Base-by-base conservation (phyloP, 1,140 invertebrate species). In the Brachionus paranguensis region DNA sequence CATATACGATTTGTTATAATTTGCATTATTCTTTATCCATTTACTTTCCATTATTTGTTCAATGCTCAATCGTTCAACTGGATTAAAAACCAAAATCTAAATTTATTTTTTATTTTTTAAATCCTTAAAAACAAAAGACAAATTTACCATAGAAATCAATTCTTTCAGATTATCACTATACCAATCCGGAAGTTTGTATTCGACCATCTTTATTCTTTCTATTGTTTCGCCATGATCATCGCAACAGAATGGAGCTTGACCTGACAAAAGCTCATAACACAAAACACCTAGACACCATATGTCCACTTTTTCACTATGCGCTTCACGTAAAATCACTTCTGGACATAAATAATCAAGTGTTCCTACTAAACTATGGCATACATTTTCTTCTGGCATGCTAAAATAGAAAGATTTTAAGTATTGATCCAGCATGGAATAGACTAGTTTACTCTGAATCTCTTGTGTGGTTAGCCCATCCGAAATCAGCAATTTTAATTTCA, bases 241-340 rank as follows among this genome's bases (percentile, higher is more conserved):
- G 33, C n/a, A 7, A 12, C 27, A 14, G 17, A 98, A 98, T n/a
- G 96, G 96, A 14, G 96, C 94, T 76, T 93, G 91, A 0, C 96
- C 96, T 24, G 94, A 93, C 94, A 98, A 95, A 96, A 99, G 99
- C 92, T 99, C 96, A 90, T 98, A 99, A 95, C 99, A 96, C 3
- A 99, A 92, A 41, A 99, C 97, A 37, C 97, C 97, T 45, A 99
- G 91, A 79, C 97, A 97, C 89, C 89, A 90, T 90, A 91, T 92
- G 90, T 99, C 97, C 50, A 99, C 97, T 84, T 95, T 96, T 14
- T 95, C 94, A 45, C 97, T 96, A 89, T 99, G 99, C 86, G 97
- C 94, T 85, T 97, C 91, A 89, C 99, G 96, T 91, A 97, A 94
- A 43, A 98, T 91, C 87, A 94, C 93, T 92, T 93, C 79, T 20